Percentiles rank a stretch among this genome's conserved stretches.
These are phyloP conservation scores for Meloe dianella DNA, from an alignment of 2,888 invertebrate genomes.

Conservation along the genomic window DNA sequence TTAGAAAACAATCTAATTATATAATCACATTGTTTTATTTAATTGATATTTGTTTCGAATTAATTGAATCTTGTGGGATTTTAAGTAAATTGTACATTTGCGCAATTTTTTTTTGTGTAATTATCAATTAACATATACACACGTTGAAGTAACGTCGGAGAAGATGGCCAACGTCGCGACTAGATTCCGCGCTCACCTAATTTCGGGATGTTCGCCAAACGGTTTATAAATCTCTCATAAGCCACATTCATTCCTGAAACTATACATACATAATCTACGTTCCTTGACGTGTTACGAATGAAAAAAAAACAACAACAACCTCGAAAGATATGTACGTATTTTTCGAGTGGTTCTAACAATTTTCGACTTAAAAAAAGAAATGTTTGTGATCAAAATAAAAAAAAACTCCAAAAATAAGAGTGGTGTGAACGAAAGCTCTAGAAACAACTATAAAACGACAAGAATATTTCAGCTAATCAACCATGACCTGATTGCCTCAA, in stretches of 20 bases:
- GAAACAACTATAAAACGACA: not conserved
- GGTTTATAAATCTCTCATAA: slow-evolving; percentile 43
- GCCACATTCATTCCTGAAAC: slow-evolving; percentile 35
- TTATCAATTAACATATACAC: slow-evolving; percentile 38
- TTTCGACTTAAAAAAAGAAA: not conserved
- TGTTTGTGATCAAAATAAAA: not conserved
- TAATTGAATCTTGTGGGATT: not conserved
- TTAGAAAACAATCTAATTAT: slow-evolving; percentile 15
- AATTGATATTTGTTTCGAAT: not conserved
- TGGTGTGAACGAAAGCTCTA: not conserved
- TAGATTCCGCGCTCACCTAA: slow-evolving; percentile 45
- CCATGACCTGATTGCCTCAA: not conserved
- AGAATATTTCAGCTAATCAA: not conserved
- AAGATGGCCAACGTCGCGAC: slow-evolving; percentile 42
- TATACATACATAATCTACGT: slow-evolving; percentile 15
- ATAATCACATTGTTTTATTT: slow-evolving; percentile 23
- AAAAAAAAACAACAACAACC: not conserved
- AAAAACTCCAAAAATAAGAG: not conserved
- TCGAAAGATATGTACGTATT: not conserved
- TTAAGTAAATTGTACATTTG: not conserved
- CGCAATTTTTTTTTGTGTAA: not conserved
- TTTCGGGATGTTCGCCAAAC: slow-evolving; percentile 48
- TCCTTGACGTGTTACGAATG: not conserved
- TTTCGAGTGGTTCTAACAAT: not conserved
- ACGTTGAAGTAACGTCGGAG: slow-evolving; percentile 37